Conservation (phyloP, 2,113 vertebrate species). For the Limnothrissa miodon region DNA sequence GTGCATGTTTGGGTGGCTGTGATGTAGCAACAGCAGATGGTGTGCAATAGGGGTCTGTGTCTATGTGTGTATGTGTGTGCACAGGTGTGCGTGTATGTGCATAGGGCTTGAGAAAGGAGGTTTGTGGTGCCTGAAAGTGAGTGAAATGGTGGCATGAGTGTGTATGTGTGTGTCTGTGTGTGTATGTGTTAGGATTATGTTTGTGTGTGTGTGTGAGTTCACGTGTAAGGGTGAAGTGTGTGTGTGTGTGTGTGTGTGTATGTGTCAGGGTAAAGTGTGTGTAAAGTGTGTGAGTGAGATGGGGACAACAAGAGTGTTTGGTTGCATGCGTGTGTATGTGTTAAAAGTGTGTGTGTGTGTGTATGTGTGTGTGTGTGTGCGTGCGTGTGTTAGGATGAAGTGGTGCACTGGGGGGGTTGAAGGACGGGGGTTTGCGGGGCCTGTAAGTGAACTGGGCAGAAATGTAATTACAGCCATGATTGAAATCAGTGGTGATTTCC, state of each 20-base stretch:
- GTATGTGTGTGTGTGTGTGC: neutral
- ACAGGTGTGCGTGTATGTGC: no score
- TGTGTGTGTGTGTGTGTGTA: neutral
- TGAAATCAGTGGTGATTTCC: slow-evolving; percentile 4
- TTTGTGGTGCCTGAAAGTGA: no score
- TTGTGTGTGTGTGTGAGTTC: neutral
- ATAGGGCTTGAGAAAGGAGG: no score
- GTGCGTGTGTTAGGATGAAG: neutral
- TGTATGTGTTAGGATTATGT: neutral
- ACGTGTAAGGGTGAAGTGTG: neutral
- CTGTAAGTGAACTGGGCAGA: neutral
- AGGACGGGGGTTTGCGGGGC: neutral
- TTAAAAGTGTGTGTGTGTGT: neutral
- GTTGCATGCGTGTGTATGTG: neutral
- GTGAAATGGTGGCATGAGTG: no score
- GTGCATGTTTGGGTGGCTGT: no score
- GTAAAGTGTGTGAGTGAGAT: neutral
- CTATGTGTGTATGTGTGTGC: neutral
- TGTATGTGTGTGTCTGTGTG: neutral
- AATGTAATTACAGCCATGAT: slow-evolving; percentile 7
- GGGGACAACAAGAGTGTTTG: neutral
- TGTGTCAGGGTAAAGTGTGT: neutral
- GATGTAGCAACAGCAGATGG: no score
- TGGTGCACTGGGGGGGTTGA: neutral
- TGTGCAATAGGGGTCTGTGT: neutral